Evolutionary conservation across 2,113 vertebrate genomes (phyloP).

Genomic region (Ursus arctos): DNA sequence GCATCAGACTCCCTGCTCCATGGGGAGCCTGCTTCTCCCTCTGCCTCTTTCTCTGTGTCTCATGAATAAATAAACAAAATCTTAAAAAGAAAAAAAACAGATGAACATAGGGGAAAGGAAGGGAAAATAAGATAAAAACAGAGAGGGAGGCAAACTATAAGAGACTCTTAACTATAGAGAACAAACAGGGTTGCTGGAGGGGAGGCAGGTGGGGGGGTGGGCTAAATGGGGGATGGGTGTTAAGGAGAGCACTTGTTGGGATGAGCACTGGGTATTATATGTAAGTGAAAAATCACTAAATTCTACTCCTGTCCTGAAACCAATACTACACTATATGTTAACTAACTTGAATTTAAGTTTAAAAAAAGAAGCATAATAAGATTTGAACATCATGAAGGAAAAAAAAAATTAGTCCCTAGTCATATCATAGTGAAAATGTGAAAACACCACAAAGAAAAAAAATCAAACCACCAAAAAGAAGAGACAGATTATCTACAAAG

Average conservation of each 20-base stretch:
- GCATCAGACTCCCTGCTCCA: background rate
- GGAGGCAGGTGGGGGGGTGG: too few species aligned
- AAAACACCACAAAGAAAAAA: background rate
- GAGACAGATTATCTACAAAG: conserved; percentile 3
- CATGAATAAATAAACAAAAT: background rate
- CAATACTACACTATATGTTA: too few species aligned
- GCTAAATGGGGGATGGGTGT: too few species aligned
- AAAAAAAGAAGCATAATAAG: background rate
- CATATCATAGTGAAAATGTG: background rate
- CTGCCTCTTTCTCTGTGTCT: background rate
- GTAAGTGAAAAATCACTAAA: too few species aligned
- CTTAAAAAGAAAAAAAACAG: background rate
- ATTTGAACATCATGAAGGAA: background rate
- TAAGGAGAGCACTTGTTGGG: too few species aligned
- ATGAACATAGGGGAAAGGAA: too few species aligned
- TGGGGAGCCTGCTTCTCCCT: background rate
- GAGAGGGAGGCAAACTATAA: too few species aligned
- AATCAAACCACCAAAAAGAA: background rate
- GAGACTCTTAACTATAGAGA: too few species aligned
- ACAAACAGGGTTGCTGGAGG: too few species aligned
- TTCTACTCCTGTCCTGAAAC: too few species aligned
- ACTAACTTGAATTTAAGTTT: background rate
- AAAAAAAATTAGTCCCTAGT: background rate
- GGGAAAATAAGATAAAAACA: too few species aligned
- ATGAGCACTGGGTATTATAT: too few species aligned